Evolutionary conservation across 2,797 vertebrate genomes (phyloP).

Genomic region (Propithecus perrieri): DNA sequence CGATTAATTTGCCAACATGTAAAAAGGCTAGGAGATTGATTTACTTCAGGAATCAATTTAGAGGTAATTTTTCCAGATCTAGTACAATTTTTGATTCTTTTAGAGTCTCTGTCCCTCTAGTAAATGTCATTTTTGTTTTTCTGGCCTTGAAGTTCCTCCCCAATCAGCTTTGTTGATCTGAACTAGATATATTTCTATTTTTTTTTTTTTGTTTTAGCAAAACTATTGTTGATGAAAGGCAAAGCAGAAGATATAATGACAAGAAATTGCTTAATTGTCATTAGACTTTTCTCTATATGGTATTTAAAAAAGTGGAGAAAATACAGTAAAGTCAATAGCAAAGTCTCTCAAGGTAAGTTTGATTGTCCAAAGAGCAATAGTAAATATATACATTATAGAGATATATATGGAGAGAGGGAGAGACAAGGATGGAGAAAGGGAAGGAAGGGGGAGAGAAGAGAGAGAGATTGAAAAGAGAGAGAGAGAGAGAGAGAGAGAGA

Average conservation of each 20-base stretch:
- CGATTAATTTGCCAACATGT: slow-evolving; percentile 64
- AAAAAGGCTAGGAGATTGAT: slow-evolving; percentile 73
- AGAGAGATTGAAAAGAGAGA: background rate
- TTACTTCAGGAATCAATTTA: slow-evolving; percentile 73
- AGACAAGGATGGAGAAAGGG: background rate
- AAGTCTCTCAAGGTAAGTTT: background rate
- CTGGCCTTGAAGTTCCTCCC: slow-evolving; percentile 73
- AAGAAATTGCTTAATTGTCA: slow-evolving; percentile 57
- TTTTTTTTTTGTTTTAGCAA: slow-evolving; percentile 59
- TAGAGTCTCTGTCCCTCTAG: slow-evolving; percentile 63
- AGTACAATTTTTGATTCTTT: slow-evolving; percentile 68
- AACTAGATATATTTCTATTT: slow-evolving; percentile 72
- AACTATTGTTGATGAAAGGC: slow-evolving; percentile 49
- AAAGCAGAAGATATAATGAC: slow-evolving; percentile 31
- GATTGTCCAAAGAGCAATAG: background rate
- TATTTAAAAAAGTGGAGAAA: slow-evolving; percentile 57
- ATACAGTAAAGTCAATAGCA: background rate
- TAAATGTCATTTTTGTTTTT: slow-evolving; percentile 74
- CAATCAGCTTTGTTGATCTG: slow-evolving; percentile 71
- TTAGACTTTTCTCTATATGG: slow-evolving; percentile 22
- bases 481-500: background rate
- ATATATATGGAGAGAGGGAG: background rate
- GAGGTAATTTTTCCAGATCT: slow-evolving; percentile 71
- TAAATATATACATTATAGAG: background rate
- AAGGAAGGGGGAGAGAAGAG: background rate